Percentiles rank a stretch among this genome's conserved stretches.
Conservation (phyloP, 2,797 vertebrate species). For the Micromesistius poutassou region DNA sequence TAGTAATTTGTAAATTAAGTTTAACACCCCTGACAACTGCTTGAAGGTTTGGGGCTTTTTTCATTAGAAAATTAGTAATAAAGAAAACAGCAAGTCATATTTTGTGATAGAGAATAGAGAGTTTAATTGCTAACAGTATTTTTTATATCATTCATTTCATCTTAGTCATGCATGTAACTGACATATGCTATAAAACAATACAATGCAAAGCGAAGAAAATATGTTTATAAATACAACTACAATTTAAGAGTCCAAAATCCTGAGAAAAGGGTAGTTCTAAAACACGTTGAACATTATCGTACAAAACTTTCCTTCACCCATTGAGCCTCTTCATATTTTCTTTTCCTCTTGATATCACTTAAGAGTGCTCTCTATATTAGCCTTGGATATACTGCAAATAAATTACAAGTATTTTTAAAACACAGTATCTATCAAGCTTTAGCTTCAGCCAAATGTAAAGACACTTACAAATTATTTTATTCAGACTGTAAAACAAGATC, state of each 20-base stretch:
- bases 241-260: conserved; percentile 57
- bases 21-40: conserved; percentile 7
- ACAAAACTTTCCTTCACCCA: conserved; percentile 42
- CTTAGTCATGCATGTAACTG: conserved; percentile 41
- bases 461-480: conserved; percentile 31
- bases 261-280: conserved; percentile 42
- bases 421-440: conserved; percentile 59
- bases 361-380: conserved; percentile 27
- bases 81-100: conserved; percentile 15
- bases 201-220: conserved; percentile 35
- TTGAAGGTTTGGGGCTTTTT: neutral
- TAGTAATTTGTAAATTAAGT: neutral
- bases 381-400: conserved; percentile 56
- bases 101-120: conserved; percentile 49
- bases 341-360: conserved; percentile 34
- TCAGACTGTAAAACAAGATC: conserved; percentile 55
- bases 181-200: conserved; percentile 34
- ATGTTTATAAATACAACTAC: conserved; percentile 55
- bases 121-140: conserved; percentile 62
- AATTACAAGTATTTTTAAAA: conserved; percentile 67
- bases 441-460: conserved; percentile 52
- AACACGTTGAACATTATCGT: conserved; percentile 36
- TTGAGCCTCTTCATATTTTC: conserved; percentile 26
- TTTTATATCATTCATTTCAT: conserved; percentile 45
- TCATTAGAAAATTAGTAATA: conserved; percentile 28